phyloP scores from a whole-genome alignment of 2,888 invertebrate genomes.

The Brachylomia viminalis region DNA sequence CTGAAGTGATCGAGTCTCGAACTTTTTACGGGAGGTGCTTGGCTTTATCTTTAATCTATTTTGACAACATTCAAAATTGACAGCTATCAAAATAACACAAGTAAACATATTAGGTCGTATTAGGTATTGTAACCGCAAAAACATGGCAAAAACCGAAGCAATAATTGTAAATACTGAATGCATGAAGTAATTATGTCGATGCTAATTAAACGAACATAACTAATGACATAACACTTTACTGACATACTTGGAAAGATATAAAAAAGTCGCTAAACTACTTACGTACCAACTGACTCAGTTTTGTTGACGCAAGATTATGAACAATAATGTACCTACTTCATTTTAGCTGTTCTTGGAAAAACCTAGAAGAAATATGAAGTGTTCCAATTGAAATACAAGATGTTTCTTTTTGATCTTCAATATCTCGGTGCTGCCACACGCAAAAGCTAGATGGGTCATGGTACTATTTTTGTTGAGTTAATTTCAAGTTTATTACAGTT shows the following conservation, averaged over 20 bases:
- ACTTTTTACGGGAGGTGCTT: neutral
- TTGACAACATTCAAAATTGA: slow-evolving; percentile 15
- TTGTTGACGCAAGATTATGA: neutral
- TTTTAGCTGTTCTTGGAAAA: slow-evolving; percentile 1
- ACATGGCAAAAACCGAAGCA: slow-evolving; percentile 18
- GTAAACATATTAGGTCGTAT: no score
- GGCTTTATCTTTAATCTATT: neutral
- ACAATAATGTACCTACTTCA: neutral
- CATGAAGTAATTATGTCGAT: neutral
- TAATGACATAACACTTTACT: neutral
- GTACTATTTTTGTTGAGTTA: neutral
- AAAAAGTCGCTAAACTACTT: slow-evolving; percentile 27
- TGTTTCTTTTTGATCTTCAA: neutral
- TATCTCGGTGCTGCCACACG: slow-evolving; percentile 15
- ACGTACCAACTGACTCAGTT: neutral
- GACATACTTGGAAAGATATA: slow-evolving; percentile 16
- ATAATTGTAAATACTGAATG: slow-evolving; percentile 13
- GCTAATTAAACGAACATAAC: slow-evolving; percentile 4
- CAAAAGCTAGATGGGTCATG: neutral
- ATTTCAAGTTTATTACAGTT: slow-evolving; percentile 4
- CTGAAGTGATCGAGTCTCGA: neutral
- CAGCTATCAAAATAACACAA: slow-evolving; percentile 4
- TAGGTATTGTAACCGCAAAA: neutral
- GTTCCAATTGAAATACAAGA: neutral
- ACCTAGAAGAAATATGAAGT: neutral